Evolutionary conservation across 2,797 vertebrate genomes (phyloP).

Genomic region (Tamandua tetradactyla): DNA sequence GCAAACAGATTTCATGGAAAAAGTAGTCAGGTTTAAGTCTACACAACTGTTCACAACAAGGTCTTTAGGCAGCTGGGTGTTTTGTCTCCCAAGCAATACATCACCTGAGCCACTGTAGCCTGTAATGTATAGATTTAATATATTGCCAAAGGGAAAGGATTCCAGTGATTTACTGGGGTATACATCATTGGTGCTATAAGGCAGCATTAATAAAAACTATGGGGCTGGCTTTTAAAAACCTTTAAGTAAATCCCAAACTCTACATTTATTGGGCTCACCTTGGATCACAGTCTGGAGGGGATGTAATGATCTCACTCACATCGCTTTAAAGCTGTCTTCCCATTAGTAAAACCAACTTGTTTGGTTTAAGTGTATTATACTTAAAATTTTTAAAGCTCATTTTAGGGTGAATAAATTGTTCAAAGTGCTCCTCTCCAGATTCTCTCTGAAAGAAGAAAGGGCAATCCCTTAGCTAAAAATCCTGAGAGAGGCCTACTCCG

Average conservation of each 20-base stretch:
- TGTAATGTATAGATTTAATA: constrained; percentile 61
- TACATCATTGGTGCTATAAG: constrained; percentile 57
- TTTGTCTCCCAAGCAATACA: background rate
- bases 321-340: constrained; percentile 53
- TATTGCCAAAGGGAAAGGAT: constrained; percentile 50
- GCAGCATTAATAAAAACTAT: constrained; percentile 65
- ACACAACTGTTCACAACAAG: background rate
- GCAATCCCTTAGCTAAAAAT: background rate
- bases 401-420: background rate
- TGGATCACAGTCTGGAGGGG: constrained; percentile 55
- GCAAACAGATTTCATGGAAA: constrained; percentile 16
- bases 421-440: background rate
- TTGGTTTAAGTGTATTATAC: background rate
- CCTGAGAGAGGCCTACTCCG: background rate
- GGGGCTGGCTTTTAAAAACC: constrained; percentile 68
- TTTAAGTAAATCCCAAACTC: constrained; percentile 69
- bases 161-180: constrained; percentile 65
- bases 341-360: background rate
- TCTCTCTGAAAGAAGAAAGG: constrained; percentile 19
- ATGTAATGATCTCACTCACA: constrained; percentile 47
- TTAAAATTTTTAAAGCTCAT: constrained; percentile 6
- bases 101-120: constrained; percentile 52
- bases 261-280: constrained; percentile 49
- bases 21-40: background rate
- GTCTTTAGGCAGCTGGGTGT: constrained; percentile 25